These are phyloP conservation scores for Chrysotoxum bicinctum DNA, from an alignment of 2,888 invertebrate species.

Conservation along the genomic window DNA sequence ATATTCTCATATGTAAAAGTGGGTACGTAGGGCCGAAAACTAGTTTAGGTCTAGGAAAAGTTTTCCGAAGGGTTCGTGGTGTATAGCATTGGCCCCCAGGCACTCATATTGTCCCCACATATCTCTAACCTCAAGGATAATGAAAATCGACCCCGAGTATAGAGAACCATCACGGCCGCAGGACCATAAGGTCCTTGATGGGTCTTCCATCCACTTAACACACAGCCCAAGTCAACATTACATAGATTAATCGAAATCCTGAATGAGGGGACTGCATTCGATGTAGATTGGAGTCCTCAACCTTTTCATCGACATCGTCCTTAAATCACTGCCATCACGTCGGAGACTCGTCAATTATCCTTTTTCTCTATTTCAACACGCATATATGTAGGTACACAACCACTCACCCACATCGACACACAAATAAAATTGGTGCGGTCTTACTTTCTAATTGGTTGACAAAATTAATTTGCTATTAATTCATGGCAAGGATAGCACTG, in stretches of 20 bases:
- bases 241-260: conserved; percentile 63
- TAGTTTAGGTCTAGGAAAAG: conserved; percentile 40
- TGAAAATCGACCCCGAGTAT: conserved; percentile 63
- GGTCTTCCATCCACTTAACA: conserved; percentile 70
- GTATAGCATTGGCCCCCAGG: background rate
- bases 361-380: conserved; percentile 62
- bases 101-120: conserved; percentile 13
- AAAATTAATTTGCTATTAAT: conserved; percentile 73
- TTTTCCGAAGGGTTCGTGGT: conserved; percentile 51
- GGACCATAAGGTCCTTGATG: conserved; percentile 43
- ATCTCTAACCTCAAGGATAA: conserved; percentile 62
- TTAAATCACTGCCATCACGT: conserved; percentile 49
- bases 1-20: too few species aligned
- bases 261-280: background rate
- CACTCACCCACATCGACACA: conserved; percentile 21
- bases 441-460: conserved; percentile 72
- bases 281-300: background rate
- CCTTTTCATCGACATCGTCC: background rate
- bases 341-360: conserved; percentile 59
- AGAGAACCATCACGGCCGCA: conserved; percentile 17
- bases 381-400: conserved; percentile 48
- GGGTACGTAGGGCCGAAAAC: conserved; percentile 32
- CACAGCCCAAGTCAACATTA: conserved; percentile 66
- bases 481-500: conserved; percentile 57
- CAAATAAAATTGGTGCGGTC: conserved; percentile 45